phyloP scores from a whole-genome alignment of 92 coral and sea anemone species.

The Muricea muricata region DNA sequence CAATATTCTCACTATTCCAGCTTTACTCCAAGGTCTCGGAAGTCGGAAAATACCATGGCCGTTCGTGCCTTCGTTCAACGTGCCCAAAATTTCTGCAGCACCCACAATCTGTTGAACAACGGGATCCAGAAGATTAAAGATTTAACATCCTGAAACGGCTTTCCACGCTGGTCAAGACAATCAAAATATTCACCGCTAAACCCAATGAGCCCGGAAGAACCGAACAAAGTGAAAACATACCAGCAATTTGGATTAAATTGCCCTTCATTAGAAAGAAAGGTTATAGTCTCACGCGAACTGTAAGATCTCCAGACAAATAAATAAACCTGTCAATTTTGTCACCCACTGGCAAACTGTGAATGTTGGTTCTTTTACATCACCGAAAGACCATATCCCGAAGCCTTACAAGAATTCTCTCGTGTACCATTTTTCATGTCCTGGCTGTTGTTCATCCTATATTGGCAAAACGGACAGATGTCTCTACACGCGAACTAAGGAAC shows the following conservation, averaged over 20 bases:
- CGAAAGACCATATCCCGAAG: constrained; percentile 40
- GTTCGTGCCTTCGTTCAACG: too few species aligned
- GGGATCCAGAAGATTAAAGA: too few species aligned
- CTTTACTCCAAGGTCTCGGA: too few species aligned
- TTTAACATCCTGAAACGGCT: too few species aligned
- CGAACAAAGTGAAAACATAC: not conserved
- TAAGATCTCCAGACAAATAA: constrained; percentile 6
- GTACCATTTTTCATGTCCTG: constrained; percentile 20
- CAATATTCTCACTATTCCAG: too few species aligned
- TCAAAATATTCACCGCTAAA: too few species aligned
- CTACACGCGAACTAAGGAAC: constrained; percentile 38
- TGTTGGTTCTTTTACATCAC: not conserved
- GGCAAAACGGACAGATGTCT: constrained; percentile 43
- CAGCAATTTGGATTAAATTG: constrained; percentile 23
- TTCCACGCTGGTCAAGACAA: too few species aligned
- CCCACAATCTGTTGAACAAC: too few species aligned
- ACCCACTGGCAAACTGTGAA: not conserved
- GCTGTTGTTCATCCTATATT: constrained; percentile 34
- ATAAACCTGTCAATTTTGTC: constrained; percentile 1
- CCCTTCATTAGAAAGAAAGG: constrained; percentile 19
- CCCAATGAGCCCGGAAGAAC: too few species aligned
- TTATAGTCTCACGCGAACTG: not conserved
- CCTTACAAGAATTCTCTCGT: constrained; percentile 30
- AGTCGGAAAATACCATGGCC: too few species aligned
- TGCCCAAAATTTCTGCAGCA: too few species aligned